Conservation (phyloP, 1,140 invertebrate genomes). For the Drosophila truncata region DNA sequence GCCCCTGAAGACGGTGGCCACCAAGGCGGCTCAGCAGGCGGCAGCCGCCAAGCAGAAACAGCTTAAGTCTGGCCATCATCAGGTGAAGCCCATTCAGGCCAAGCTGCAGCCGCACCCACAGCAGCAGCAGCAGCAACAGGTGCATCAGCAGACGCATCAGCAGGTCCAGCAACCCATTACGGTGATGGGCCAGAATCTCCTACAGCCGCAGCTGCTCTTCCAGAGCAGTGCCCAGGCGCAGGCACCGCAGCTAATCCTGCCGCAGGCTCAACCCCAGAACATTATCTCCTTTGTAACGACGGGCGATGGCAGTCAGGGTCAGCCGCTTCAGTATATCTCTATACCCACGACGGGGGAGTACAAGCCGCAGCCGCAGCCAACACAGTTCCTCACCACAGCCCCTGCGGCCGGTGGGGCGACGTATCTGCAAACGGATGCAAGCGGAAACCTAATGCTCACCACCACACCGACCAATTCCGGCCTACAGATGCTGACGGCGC, state of each 20-base stretch:
- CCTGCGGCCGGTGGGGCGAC: constrained; percentile 53
- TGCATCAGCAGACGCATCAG: constrained; percentile 43
- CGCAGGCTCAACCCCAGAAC: constrained; percentile 76
- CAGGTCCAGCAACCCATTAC: constrained; percentile 49
- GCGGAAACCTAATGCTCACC: constrained; percentile 77
- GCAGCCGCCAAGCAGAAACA: constrained; percentile 74
- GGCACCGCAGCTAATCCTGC: constrained; percentile 66
- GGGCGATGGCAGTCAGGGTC: constrained; percentile 69
- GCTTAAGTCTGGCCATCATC: constrained; percentile 59
- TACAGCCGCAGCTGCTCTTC: constrained; percentile 75
- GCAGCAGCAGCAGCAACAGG: constrained; percentile 26
- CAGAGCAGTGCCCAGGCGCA: constrained; percentile 65
- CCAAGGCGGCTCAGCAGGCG: constrained; percentile 73
- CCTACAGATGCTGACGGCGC: constrained; percentile 71
- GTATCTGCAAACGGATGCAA: constrained; percentile 80
- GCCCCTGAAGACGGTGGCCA: constrained; percentile 71
- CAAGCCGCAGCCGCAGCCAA: constrained; percentile 65
- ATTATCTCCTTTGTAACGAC: constrained; percentile 81
- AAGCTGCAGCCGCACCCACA: constrained; percentile 64
- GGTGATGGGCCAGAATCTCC: constrained; percentile 73
- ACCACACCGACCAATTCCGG: constrained; percentile 64
- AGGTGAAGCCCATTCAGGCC: constrained; percentile 78
- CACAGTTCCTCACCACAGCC: constrained; percentile 61
- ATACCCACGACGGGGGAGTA: constrained; percentile 75
- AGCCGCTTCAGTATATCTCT: constrained; percentile 78